These are phyloP conservation scores for Hermaeophaga mercurialis DNA, from an alignment of 2,888 invertebrate genomes.

Conservation along the genomic window DNA sequence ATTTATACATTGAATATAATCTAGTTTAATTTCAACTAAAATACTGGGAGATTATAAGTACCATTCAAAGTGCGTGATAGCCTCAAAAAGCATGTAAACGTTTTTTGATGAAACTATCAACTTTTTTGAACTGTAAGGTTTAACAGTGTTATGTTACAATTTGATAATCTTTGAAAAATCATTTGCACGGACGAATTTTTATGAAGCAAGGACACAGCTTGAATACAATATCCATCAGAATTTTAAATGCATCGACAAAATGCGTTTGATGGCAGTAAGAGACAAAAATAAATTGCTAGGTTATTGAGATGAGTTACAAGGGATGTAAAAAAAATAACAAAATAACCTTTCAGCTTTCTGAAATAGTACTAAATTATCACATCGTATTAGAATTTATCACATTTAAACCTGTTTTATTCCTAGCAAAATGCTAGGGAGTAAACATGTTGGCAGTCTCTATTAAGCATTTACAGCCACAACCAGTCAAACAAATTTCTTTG, in stretches of 20 bases:
- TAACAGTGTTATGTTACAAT: no score
- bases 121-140: no score
- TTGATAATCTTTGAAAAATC: no score
- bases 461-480: conserved; percentile 90
- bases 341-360: neutral
- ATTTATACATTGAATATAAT: neutral
- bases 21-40: neutral
- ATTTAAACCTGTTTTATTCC: conserved; percentile 1
- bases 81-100: neutral
- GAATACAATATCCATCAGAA: no score
- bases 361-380: conserved; percentile 22
- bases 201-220: no score
- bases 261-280: no score
- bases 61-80: neutral
- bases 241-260: no score
- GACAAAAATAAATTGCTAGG: no score
- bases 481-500: conserved; percentile 83
- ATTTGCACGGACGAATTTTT: no score
- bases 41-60: neutral
- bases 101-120: no score
- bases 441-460: conserved; percentile 67
- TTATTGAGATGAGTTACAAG: no score
- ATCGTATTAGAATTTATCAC: conserved; percentile 29
- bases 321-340: no score
- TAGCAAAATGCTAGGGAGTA: conserved; percentile 47